Base-by-base conservation (phyloP, 2,888 invertebrate species). In the Polyploca ridens region DNA sequence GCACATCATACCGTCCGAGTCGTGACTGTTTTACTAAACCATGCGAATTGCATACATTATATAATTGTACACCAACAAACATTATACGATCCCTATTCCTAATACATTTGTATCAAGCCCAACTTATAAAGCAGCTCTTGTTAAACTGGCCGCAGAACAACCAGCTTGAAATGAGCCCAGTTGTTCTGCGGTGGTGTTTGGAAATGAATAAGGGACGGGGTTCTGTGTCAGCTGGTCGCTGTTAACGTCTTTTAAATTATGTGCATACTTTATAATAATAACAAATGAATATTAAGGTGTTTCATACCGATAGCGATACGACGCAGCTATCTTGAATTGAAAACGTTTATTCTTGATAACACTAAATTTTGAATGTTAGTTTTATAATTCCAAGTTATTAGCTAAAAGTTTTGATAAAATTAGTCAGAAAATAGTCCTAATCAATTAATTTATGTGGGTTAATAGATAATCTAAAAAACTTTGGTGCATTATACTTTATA, bases 11-110 rank as follows among this genome's bases (percentile, higher is more conserved):
- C 54, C 19, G 19, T 8, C 54, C 16, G 3, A 54, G 46, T 69
- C 73, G 68, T 76, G 75, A 76, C 73, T 64, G 63, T 64, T 67
- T 71, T 71, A 71, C 74, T 70, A 71, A 78, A 66, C 67, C 62
- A 64, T 62, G 65, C 68, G 72, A 68, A 72, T 68, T 66, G 63
- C 65, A 68, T 70, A 58, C 66, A 72, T 76, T 75, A 70, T 70
- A 73, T 75, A 75, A 70, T 41, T 41, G 13, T 66, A 62, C n/a
- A 10, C 58, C 33, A 16, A 49, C 74, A 69, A 70, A 13, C 46
- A n/a, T 44, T 64, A 66, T 64, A 13, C 58, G 72, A 69, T 66
- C 69, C 62, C 60, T 49, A 8, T 19, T 6, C 10, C 13, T 41
- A 14, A 41, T 54, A 61, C 61, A 41, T 13, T 61, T 41, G 19